Conservation (phyloP, 1,140 invertebrate genomes). For the Mycetomoellerius zeteki region DNA sequence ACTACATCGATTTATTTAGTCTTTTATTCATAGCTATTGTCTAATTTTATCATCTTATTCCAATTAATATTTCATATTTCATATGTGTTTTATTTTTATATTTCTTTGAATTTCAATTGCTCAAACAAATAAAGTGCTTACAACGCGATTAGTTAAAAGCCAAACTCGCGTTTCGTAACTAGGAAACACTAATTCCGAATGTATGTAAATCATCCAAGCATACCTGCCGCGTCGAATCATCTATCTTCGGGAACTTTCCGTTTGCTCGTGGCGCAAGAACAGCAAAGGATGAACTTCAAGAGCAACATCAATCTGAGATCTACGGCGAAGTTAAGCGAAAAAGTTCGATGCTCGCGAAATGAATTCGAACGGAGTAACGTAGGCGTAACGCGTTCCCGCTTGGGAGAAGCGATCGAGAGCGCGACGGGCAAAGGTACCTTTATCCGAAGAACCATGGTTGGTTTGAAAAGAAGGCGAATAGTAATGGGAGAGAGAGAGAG, state of each 20-base stretch:
- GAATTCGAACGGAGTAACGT: conserved; percentile 57
- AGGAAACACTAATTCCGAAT: conserved; percentile 33
- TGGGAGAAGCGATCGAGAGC: conserved; percentile 31
- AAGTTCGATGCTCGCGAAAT: conserved; percentile 58
- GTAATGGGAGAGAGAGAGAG: neutral
- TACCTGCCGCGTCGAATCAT: conserved; percentile 29
- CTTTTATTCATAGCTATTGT: neutral
- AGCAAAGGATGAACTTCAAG: conserved; percentile 22
- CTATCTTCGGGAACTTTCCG: conserved; percentile 36
- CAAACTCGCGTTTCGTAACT: conserved; percentile 13
- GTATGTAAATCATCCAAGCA: conserved; percentile 36
- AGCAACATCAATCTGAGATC: conserved; percentile 55
- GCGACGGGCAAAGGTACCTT: neutral
- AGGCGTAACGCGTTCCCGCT: conserved; percentile 48
- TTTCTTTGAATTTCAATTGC: neutral
- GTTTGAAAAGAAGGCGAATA: conserved; percentile 56
- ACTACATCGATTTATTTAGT: neutral
- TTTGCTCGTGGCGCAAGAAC: conserved; percentile 47
- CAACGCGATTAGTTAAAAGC: neutral
- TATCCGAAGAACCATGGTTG: conserved; percentile 16
- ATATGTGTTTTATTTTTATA: neutral
- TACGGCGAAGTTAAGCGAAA: conserved; percentile 43
- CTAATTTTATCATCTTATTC: neutral
- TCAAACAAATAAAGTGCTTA: neutral
- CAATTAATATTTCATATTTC: neutral